A percentile compares a stretch with the other conserved stretches of the same genome.
Evolutionary conservation across 2,113 vertebrate species (phyloP).

Genomic region (Pogonocichla stellata): DNA sequence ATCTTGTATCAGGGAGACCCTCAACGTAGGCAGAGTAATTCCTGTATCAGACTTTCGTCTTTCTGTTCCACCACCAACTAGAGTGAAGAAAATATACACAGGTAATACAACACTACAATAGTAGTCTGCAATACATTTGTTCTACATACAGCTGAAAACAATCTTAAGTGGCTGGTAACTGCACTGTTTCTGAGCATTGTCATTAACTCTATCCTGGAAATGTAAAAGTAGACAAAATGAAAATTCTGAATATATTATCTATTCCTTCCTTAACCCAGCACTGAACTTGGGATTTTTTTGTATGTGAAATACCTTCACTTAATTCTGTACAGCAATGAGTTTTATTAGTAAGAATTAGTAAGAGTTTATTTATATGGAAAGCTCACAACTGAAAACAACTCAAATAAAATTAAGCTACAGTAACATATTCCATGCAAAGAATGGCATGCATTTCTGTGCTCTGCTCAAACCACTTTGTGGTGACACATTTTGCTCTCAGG

Average conservation of each 20-base stretch:
- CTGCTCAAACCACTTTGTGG: not conserved
- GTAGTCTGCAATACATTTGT: not conserved
- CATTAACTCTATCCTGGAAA: not conserved
- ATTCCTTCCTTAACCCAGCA: not conserved
- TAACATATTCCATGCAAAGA: not conserved
- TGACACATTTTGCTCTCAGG: constrained; percentile 3
- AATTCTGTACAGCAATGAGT: not conserved
- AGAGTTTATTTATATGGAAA: not conserved
- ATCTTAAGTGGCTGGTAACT: not conserved
- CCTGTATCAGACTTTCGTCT: constrained; percentile 83
- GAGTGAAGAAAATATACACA: not conserved
- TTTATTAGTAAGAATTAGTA: not conserved
- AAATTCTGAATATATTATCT: not conserved
- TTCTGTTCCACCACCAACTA: constrained; percentile 81
- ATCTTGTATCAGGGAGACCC: constrained; percentile 88
- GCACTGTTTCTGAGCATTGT: not conserved
- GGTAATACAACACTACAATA: not conserved
- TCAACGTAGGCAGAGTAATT: constrained; percentile 75
- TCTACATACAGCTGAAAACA: not conserved
- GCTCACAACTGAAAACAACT: not conserved
- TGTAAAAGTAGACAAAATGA: not conserved
- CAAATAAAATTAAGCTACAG: not conserved
- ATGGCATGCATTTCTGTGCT: not conserved
- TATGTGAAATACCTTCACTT: not conserved
- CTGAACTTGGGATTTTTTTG: not conserved